A percentile compares a stretch with the other conserved stretches of the same genome.
Conservation (phyloP, 2,113 vertebrate species). For the Bungarus multicinctus region DNA sequence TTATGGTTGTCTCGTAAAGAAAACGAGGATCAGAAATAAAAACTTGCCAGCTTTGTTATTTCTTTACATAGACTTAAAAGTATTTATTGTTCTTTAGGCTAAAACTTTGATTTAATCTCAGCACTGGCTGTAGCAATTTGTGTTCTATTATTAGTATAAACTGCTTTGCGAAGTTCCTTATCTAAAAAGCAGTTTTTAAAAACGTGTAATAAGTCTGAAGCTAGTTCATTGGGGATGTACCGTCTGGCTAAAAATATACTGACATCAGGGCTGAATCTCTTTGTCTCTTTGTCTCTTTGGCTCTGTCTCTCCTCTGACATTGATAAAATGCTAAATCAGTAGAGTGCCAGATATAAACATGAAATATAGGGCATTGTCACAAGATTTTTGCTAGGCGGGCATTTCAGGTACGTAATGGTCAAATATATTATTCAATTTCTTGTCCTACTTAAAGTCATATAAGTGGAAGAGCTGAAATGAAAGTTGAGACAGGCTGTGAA, state of each 20-base stretch:
- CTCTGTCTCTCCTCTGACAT: neutral
- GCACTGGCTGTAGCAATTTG: neutral
- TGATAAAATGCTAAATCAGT: neutral
- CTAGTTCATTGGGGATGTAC: neutral
- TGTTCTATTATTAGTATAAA: neutral
- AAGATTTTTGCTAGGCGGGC: neutral
- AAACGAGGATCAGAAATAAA: neutral
- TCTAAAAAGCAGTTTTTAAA: neutral
- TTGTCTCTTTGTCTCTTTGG: neutral
- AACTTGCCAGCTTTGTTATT: neutral
- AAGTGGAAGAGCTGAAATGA: neutral
- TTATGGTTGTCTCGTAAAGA: neutral
- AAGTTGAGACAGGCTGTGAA: neutral
- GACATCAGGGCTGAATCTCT: neutral
- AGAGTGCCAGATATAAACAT: neutral
- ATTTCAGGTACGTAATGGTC: neutral
- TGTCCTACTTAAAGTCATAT: neutral
- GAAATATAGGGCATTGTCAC: neutral
- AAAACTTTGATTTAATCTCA: neutral
- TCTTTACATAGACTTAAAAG: neutral
- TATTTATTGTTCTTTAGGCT: neutral
- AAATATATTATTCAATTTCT: neutral
- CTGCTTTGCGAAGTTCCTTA: neutral
- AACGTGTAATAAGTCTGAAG: neutral
- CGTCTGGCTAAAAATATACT: neutral